Conservation (phyloP, 37 sponge, comb jelly and placozoan species). For the Bolinopsis microptera region DNA sequence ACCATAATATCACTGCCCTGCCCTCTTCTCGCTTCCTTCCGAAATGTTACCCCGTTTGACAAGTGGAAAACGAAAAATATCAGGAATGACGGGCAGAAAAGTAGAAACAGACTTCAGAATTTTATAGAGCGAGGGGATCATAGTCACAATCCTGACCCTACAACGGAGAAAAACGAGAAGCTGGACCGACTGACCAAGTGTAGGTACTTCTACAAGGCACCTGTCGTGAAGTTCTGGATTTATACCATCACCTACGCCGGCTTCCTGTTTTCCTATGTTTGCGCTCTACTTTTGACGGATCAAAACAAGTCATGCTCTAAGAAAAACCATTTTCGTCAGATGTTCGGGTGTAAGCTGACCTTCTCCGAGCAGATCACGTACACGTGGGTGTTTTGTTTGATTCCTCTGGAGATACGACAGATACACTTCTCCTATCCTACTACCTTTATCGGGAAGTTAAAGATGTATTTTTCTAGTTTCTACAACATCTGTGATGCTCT, state of each 20-base stretch:
- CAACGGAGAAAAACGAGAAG: neutral
- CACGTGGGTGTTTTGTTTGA: neutral
- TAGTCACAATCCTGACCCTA: neutral
- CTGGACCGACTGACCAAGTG: neutral
- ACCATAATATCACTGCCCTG: neutral
- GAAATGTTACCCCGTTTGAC: neutral
- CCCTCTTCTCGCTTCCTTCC: conserved; percentile 1
- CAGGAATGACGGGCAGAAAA: neutral
- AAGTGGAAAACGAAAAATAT: neutral
- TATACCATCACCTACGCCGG: neutral
- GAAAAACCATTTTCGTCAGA: neutral
- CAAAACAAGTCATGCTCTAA: neutral
- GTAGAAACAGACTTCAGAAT: neutral
- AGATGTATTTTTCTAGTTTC: conserved; percentile 4
- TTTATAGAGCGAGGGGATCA: neutral
- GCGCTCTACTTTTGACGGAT: neutral
- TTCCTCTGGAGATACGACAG: conserved; percentile 27
- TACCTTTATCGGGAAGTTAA: neutral
- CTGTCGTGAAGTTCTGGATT: conserved; percentile 1
- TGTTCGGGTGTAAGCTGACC: conserved; percentile 3
- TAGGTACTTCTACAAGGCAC: conserved; percentile 36
- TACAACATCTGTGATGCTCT: neutral
- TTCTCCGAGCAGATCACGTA: neutral
- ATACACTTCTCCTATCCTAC: conserved; percentile 39
- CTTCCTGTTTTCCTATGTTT: neutral